Conservation (phyloP, 2,797 vertebrate genomes). For the Ptychadena robeensis region DNA sequence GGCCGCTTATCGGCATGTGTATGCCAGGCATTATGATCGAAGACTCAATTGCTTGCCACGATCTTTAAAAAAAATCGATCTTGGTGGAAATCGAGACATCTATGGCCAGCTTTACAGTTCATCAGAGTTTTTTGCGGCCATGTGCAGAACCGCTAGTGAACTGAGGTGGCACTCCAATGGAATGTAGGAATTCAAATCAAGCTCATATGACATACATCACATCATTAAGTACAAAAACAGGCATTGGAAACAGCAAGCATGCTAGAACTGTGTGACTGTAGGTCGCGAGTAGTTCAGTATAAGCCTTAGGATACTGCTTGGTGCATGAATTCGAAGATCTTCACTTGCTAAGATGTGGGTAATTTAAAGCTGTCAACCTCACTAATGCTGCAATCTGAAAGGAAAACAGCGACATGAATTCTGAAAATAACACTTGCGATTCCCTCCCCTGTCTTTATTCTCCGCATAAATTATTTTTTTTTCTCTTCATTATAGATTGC, state of each 20-base stretch:
- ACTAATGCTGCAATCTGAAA: slow-evolving; percentile 1
- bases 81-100: too few species aligned
- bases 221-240: not conserved
- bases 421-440: not conserved
- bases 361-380: slow-evolving; percentile 21
- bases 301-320: slow-evolving; percentile 11
- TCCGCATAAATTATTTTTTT: not conserved
- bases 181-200: not conserved
- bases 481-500: not conserved
- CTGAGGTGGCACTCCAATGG: not conserved
- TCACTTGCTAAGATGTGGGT: not conserved
- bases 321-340: slow-evolving; percentile 3
- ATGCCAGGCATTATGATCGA: too few species aligned
- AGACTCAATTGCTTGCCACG: too few species aligned
- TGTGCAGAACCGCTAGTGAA: not conserved
- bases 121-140: not conserved
- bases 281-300: slow-evolving; percentile 14
- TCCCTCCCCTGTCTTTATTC: not conserved
- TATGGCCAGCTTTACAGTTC: too few species aligned
- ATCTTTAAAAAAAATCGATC: too few species aligned
- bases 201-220: not conserved
- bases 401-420: not conserved
- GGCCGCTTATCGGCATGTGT: too few species aligned
- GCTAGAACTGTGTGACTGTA: not conserved
- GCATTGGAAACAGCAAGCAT: not conserved